A percentile compares a stretch with the other conserved stretches of the same genome.
These are phyloP conservation scores for Dicycla oo DNA, from an alignment of 2,888 invertebrate genomes.

Conservation along the genomic window DNA sequence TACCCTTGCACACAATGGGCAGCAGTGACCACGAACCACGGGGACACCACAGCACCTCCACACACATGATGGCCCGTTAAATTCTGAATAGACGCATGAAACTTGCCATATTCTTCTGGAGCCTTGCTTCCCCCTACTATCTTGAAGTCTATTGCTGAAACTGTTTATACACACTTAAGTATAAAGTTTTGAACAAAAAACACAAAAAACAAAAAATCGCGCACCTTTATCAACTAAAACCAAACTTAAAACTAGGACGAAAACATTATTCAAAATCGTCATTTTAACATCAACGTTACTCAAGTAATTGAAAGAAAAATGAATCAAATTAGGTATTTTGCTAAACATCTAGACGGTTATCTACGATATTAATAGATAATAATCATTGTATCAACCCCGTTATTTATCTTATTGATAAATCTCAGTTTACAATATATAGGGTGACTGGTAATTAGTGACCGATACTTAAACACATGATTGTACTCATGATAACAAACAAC, in stretches of 20 bases:
- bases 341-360: slow-evolving; percentile 23
- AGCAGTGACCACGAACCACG: slow-evolving; percentile 79
- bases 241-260: slow-evolving; percentile 22
- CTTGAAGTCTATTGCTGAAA: slow-evolving; percentile 70
- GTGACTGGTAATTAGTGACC: too few species aligned
- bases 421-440: slow-evolving; percentile 26
- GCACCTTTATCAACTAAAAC: slow-evolving; percentile 39
- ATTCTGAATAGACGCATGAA: slow-evolving; percentile 85
- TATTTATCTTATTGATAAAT: slow-evolving; percentile 57
- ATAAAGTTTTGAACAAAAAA: not conserved
- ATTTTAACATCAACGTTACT: slow-evolving; percentile 39
- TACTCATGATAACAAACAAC: too few species aligned
- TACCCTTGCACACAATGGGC: slow-evolving; percentile 85
- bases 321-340: slow-evolving; percentile 27
- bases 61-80: slow-evolving; percentile 82
- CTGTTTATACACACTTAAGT: slow-evolving; percentile 39
- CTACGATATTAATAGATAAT: slow-evolving; percentile 43
- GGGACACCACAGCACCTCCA: slow-evolving; percentile 83
- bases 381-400: slow-evolving; percentile 23
- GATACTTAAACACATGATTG: too few species aligned
- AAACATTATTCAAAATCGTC: slow-evolving; percentile 21
- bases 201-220: not conserved
- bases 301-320: slow-evolving; percentile 36
- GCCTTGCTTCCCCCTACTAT: slow-evolving; percentile 82
- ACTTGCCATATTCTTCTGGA: slow-evolving; percentile 75